Conservation (phyloP, 2,888 invertebrate species). For the Odontomyia ornata region DNA sequence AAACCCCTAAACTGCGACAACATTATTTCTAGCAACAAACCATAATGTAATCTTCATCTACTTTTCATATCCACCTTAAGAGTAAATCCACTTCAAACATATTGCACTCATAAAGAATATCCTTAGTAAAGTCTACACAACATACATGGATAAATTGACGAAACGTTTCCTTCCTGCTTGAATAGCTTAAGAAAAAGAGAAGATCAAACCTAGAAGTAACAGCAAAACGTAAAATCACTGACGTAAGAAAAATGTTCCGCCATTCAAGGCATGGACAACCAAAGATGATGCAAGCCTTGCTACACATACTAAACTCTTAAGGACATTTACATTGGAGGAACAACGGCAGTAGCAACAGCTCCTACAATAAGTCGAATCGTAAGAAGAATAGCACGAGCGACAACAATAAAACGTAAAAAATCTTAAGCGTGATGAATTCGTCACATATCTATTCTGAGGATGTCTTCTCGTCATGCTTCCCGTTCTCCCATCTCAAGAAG, state of each 20-base stretch:
- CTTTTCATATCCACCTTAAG: neutral
- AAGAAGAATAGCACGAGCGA: neutral
- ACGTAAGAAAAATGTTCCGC: conserved; percentile 43
- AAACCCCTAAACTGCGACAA: too few species aligned
- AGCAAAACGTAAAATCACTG: conserved; percentile 32
- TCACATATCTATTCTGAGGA: conserved; percentile 42
- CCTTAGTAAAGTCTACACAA: neutral
- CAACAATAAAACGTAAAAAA: conserved; percentile 4
- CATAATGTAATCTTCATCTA: neutral
- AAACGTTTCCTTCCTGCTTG: neutral
- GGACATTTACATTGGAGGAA: conserved; percentile 23
- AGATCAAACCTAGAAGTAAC: conserved; percentile 2
- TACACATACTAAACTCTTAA: neutral
- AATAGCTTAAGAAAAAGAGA: neutral
- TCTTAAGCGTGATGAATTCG: conserved; percentile 33
- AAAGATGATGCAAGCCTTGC: conserved; percentile 35
- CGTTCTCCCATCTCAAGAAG: neutral
- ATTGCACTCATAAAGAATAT: neutral
- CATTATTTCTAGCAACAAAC: neutral
- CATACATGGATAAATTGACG: neutral
- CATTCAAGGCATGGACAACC: conserved; percentile 36
- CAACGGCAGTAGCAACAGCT: neutral
- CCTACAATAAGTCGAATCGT: neutral
- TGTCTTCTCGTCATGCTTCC: conserved; percentile 2
- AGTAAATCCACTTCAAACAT: neutral